Conservation (phyloP, 2,797 vertebrate genomes). For the Sebastes paucispinis region DNA sequence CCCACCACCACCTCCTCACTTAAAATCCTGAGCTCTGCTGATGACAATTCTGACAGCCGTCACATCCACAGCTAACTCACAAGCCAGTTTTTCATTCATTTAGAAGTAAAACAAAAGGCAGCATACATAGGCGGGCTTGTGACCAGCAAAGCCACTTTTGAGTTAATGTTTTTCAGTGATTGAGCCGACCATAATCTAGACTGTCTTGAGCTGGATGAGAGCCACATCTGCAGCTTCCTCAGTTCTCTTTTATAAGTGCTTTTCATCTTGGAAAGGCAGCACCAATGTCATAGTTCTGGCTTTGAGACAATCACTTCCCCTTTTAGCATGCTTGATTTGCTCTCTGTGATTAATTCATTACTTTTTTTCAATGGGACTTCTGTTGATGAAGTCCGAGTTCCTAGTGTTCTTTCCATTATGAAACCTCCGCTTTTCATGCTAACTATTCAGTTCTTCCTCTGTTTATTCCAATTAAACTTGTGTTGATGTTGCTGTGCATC, state of each 20-base stretch:
- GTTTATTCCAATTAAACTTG: neutral
- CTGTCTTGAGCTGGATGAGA: neutral
- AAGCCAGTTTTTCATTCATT: constrained; percentile 1
- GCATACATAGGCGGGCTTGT: neutral
- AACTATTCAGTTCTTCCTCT: neutral
- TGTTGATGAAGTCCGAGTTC: constrained; percentile 23
- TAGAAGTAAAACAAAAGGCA: neutral
- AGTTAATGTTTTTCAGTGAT: neutral
- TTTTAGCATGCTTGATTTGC: constrained; percentile 11
- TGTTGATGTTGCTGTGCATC: neutral
- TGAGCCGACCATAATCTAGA: constrained; percentile 4
- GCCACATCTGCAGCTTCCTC: constrained; percentile 8
- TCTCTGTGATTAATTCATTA: constrained; percentile 23
- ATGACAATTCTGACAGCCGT: constrained; percentile 54
- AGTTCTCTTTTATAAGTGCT: constrained; percentile 17
- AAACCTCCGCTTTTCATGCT: neutral
- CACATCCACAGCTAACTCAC: constrained; percentile 15
- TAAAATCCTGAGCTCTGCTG: constrained; percentile 42
- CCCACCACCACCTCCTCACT: constrained; percentile 58
- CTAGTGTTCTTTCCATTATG: neutral
- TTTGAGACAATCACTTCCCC: constrained; percentile 2
- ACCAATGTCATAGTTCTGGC: neutral
- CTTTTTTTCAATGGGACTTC: constrained; percentile 5
- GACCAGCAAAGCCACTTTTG: constrained; percentile 2
- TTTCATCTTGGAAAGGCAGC: constrained; percentile 5